Percentiles rank a stretch among this genome's conserved stretches.
phyloP scores from a whole-genome alignment of 2,888 invertebrate genomes.

The Euproctis similis region DNA sequence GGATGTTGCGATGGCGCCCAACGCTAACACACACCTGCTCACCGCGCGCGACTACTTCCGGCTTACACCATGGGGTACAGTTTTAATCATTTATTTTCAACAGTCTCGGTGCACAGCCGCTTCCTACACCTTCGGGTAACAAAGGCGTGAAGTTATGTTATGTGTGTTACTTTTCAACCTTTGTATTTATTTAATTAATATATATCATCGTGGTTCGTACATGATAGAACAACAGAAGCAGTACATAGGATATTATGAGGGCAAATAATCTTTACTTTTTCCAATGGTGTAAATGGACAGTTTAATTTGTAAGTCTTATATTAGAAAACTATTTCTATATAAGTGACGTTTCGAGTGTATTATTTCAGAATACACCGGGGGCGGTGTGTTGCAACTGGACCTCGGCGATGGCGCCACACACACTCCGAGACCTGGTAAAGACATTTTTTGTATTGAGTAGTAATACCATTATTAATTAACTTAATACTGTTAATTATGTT shows the following conservation, averaged over 20 bases:
- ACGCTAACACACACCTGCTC: conserved; percentile 79
- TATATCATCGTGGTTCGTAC: too few species aligned
- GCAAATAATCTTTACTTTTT: not conserved
- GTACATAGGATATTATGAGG: too few species aligned
- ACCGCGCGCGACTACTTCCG: conserved; percentile 79
- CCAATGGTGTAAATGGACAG: not conserved
- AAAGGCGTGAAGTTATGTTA: too few species aligned
- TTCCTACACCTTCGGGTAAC: too few species aligned
- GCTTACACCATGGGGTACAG: conserved; percentile 36
- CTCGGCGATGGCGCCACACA: conserved; percentile 90
- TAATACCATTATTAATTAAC: too few species aligned
- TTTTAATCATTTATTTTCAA: too few species aligned
- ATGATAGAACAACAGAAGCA: too few species aligned
- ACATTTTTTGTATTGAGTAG: too few species aligned
- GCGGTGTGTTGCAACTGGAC: conserved; percentile 81
- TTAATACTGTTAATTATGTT: too few species aligned
- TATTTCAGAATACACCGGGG: conserved; percentile 61
- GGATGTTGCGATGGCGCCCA: conserved; percentile 91
- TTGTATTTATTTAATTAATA: too few species aligned
- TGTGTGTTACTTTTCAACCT: too few species aligned
- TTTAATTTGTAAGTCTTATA: not conserved
- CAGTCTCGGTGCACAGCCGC: too few species aligned
- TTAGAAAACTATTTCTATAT: not conserved
- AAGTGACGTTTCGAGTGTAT: not conserved
- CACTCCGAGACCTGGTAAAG: conserved; percentile 63